A percentile compares a stretch with the other conserved stretches of the same genome.
Conservation (phyloP, 2,113 vertebrate genomes). For the Pteruthius melanotis region DNA sequence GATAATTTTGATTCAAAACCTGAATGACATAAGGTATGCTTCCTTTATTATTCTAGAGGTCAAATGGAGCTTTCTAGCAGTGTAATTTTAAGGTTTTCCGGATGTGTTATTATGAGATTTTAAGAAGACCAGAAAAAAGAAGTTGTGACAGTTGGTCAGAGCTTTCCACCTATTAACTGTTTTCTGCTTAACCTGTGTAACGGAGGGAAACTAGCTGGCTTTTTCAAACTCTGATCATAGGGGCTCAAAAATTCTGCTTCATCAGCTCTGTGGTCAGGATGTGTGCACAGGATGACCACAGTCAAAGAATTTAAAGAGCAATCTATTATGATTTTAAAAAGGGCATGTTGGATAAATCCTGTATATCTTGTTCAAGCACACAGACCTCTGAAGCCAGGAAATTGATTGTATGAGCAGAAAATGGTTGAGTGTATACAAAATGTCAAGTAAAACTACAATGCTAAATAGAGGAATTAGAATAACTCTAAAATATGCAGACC, state of each 20-base stretch:
- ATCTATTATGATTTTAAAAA: neutral
- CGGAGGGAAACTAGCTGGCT: neutral
- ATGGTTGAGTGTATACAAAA: neutral
- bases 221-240: neutral
- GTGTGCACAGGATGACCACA: neutral
- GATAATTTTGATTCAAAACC: neutral
- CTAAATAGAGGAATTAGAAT: neutral
- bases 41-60: neutral
- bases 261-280: neutral
- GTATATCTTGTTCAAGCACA: neutral
- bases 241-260: neutral
- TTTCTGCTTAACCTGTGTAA: neutral
- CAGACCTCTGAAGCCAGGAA: neutral
- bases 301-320: neutral
- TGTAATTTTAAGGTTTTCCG: neutral
- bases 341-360: neutral
- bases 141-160: neutral
- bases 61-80: neutral
- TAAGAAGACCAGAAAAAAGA: neutral
- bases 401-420: neutral
- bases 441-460: neutral
- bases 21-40: neutral
- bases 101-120: neutral
- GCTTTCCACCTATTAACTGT: neutral
- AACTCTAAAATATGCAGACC: neutral